Base-by-base conservation (phyloP, 2,113 vertebrate genomes). In the Emydura subglobosa region DNA sequence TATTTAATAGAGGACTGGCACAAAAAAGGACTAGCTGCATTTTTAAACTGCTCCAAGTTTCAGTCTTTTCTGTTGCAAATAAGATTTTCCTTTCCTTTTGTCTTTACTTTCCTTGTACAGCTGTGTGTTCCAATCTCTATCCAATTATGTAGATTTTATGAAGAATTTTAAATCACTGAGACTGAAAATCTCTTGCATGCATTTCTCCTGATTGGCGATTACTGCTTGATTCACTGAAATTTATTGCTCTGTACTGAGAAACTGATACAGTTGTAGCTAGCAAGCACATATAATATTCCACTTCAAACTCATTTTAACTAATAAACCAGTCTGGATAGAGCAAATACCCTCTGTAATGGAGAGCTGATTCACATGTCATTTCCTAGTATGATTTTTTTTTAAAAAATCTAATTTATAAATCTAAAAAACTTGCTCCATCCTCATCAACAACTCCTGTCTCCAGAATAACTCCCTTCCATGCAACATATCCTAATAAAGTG, bases 391-490 rank as follows among this genome's bases (percentile, higher is more conserved):
- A 3, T 7, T 89, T 94, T 34, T 91, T 93, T 49, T 50, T 80
- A 31, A 88, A 25, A 27, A 76, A 44, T 24, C 39, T 44, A 44
- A 87, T 12, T 13, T 17, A 53, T 53, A 53, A 53, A 53, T 53
- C 14, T 53, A 53, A 53, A 53, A 53, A 53, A 53, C 13, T 16
- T 53, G 51, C 51, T 87, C 78, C 91, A 61, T 93, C 89, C 49
- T 84, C 83, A 91, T 95, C 74, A 94, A 88, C 74, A 94, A 88
- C 96, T 74, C 90, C 85, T 83, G 44, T 79, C 83, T 85, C 83
- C 57, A 29, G 80, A 95, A 95, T 81, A 91, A 89, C 83, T 76
- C 94, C 95, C 88, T 89, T 54, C 57, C 57, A 83, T 5, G 39
- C 13, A 93, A 79, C 50, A 88, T 79, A 83, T 93, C 92, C 92